A percentile compares a stretch with the other conserved stretches of the same genome.
Evolutionary conservation across 2,113 vertebrate genomes (phyloP).

Genomic region (Hippolais icterina): DNA sequence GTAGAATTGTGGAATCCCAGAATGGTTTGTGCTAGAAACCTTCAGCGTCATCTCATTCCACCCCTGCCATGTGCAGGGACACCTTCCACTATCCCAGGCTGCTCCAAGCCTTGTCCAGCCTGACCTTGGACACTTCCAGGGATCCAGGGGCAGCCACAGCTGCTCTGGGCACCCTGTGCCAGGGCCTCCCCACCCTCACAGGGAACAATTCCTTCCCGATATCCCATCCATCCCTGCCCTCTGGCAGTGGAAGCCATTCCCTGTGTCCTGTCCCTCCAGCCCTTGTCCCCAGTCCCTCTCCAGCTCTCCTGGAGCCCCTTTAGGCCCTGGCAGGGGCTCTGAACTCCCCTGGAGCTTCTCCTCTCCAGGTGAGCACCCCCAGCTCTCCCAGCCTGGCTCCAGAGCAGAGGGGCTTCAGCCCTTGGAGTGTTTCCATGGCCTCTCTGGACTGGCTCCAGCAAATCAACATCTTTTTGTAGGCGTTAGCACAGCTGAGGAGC

Average conservation of each 20-base stretch:
- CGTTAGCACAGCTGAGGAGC: neutral
- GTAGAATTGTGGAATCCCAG: neutral
- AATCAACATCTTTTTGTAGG: neutral
- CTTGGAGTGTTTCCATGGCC: rapidly evolving
- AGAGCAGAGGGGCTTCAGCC: neutral
- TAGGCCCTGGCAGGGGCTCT: rapidly evolving
- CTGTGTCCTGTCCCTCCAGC: neutral
- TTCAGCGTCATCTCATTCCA: rapidly evolving
- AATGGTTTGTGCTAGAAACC: neutral
- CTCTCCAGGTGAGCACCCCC: neutral
- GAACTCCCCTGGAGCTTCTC: neutral
- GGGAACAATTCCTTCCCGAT: neutral
- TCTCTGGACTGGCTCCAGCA: neutral
- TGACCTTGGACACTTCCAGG: neutral
- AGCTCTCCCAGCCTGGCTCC: neutral
- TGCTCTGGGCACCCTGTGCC: neutral
- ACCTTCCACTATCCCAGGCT: rapidly evolving
- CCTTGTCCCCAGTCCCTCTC: neutral
- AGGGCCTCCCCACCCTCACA: neutral
- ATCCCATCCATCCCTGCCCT: neutral
- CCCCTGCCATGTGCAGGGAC: neutral
- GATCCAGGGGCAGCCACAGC: neutral
- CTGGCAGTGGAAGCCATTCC: neutral
- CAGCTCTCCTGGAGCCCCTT: neutral
- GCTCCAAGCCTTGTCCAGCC: rapidly evolving